Evolutionary conservation across 2,797 vertebrate species (phyloP), one percentile per base, ranked within the genome.

Genomic region (Spatula versicolor): DNA sequence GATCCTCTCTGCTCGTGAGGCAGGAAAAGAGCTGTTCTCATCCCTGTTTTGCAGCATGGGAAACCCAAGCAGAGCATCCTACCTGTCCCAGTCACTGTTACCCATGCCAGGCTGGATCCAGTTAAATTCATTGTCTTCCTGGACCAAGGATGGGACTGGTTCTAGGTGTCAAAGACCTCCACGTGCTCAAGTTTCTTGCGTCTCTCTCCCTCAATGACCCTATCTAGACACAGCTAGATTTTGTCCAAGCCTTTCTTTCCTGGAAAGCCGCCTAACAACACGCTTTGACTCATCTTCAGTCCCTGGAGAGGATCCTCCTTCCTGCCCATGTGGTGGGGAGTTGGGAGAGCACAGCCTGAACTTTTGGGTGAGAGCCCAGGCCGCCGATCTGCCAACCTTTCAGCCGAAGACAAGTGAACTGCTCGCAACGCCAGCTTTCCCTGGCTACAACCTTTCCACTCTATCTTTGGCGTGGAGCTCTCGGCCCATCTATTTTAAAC

Each of bases 271-370:
- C 60, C 45, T 69, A 54, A 77, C 35, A 35, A 8, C 39, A 63
- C 3, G 1, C 41, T 67, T 82, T 69, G 79, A 81, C 35, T 87
- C 82, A 80, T 54, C 81, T 58, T 46, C 13, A 8, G 0, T 18
- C 76, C 67, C 77, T 26, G 58, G 63, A 85, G 92, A 80, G 18
- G 48, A 52, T 92, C 33, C 28, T 93, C 71, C 90, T 94, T 93
- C 91, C 93, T 95, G 83, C 77, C 82, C 68, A 26, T 54, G 71
- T 64, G 82, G 50, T 58, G 77, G 39, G 21, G 89, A 83, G 68
- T 1, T 68, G 79, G 86, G 92, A 96, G 85, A 94, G 80, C 86
- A 90, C 75, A 89, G 83, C 41, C 87, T 85, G 77, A 73, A 76
- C 46, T 87, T 76, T 87, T 77, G 90, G 93, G 86, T 45, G 59